Conservation (phyloP, 37 sponge, comb jelly and placozoan species). For the Aplysina aerophoba region DNA sequence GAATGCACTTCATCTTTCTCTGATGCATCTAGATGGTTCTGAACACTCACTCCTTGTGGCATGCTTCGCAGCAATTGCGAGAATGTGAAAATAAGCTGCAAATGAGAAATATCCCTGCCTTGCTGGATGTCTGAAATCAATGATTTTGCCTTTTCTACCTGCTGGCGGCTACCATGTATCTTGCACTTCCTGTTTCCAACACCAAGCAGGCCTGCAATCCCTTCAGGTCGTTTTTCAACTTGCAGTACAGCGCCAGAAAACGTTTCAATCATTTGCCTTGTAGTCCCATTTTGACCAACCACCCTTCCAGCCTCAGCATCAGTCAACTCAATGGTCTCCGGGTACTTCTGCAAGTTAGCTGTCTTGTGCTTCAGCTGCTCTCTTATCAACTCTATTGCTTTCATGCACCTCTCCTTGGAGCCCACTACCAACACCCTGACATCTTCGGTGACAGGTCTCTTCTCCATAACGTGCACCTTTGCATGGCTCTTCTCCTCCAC, state of each 20-base stretch:
- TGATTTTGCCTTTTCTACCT: slow-evolving; percentile 40
- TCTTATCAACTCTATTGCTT: slow-evolving; percentile 35
- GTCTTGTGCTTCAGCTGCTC: slow-evolving; percentile 27
- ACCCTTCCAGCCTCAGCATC: slow-evolving; percentile 27
- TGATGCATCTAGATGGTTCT: neutral
- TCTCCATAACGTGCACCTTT: slow-evolving; percentile 50
- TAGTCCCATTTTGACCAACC: slow-evolving; percentile 42
- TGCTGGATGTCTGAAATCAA: slow-evolving; percentile 15
- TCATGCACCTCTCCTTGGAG: slow-evolving; percentile 49
- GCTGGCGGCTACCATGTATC: slow-evolving; percentile 39
- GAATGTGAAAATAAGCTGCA: neutral
- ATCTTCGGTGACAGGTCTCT: neutral
- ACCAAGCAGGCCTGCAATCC: slow-evolving; percentile 1
- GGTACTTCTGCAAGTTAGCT: slow-evolving; percentile 6
- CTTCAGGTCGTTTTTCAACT: slow-evolving; percentile 1
- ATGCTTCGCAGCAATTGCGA: neutral
- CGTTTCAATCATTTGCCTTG: slow-evolving; percentile 19
- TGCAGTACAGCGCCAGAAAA: slow-evolving; percentile 45
- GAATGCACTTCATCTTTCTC: neutral
- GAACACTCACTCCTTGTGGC: slow-evolving; percentile 22
- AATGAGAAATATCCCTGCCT: slow-evolving; percentile 13
- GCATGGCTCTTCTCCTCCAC: slow-evolving; percentile 69
- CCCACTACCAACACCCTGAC: slow-evolving; percentile 35
- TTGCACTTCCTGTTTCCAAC: slow-evolving; percentile 16
- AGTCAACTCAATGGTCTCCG: slow-evolving; percentile 38